Conservation (phyloP, 2,113 vertebrate species). For the Anolis carolinensis region DNA sequence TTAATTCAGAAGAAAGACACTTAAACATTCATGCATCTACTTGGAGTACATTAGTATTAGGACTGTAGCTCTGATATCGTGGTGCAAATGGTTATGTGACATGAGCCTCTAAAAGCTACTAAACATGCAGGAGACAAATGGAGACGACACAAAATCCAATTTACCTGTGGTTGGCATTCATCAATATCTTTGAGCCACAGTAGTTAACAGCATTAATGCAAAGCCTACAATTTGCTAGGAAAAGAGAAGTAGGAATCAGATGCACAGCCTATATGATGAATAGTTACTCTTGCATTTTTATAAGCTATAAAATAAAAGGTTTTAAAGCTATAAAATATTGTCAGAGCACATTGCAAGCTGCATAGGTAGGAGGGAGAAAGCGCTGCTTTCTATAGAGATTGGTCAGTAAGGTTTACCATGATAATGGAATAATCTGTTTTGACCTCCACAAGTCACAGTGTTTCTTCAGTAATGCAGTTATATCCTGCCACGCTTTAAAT, state of each 20-base stretch:
- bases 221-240: neutral
- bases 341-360: neutral
- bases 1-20: neutral
- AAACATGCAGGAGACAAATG: neutral
- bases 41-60: neutral
- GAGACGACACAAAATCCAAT: neutral
- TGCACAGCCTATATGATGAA: neutral
- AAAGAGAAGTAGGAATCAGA: neutral
- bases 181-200: neutral
- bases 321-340: neutral
- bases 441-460: neutral
- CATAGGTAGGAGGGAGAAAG: constrained; percentile 5
- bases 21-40: neutral
- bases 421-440: constrained; percentile 26
- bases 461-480: neutral
- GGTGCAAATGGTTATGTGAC: no score
- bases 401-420: neutral
- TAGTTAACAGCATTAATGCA: neutral
- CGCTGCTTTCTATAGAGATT: neutral
- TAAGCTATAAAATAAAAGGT: neutral
- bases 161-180: neutral
- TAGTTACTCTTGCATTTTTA: neutral
- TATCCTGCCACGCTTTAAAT: neutral
- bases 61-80: neutral
- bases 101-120: neutral